A percentile compares a stretch with the other conserved stretches of the same genome.
These are phyloP conservation scores for Mus minutoides DNA, from an alignment of 2,797 vertebrate genomes.

Conservation along the genomic window DNA sequence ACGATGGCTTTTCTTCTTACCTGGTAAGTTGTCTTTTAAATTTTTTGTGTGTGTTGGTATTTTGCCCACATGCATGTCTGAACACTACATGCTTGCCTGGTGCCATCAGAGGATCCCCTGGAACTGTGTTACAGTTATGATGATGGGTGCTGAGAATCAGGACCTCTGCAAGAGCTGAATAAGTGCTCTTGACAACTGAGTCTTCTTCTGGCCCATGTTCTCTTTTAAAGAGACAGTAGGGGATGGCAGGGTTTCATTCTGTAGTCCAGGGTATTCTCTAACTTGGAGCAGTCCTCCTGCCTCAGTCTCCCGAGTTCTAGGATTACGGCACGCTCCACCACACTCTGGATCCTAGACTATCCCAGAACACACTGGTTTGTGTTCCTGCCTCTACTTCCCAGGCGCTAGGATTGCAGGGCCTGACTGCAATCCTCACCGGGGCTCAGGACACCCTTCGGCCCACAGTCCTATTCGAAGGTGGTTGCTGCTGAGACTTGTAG, in stretches of 20 bases:
- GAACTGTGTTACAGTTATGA: not conserved
- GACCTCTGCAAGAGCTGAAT: not conserved
- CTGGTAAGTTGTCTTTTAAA: constrained; percentile 86
- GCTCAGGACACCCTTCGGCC: not conserved
- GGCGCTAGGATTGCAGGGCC: not conserved
- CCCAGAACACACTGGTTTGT: not conserved
- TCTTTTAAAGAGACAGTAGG: not conserved
- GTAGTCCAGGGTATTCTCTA: not conserved
- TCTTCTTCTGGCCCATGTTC: not conserved
- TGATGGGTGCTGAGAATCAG: not conserved
- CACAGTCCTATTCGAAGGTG: not conserved
- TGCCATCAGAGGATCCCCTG: not conserved
- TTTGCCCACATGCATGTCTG: not conserved
- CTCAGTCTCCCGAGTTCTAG: not conserved
- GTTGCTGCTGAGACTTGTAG: not conserved
- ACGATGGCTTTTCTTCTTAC: constrained; percentile 92
- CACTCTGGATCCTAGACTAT: not conserved
- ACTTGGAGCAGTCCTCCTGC: not conserved
- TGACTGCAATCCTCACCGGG: not conserved
- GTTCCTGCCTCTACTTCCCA: not conserved
- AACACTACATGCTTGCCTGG: not conserved
- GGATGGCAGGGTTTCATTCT: not conserved
- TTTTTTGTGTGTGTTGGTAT: not conserved
- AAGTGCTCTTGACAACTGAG: not conserved
- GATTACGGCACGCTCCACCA: not conserved